Base-by-base conservation (phyloP, 2,113 vertebrate genomes). In the Gavialis gangeticus region DNA sequence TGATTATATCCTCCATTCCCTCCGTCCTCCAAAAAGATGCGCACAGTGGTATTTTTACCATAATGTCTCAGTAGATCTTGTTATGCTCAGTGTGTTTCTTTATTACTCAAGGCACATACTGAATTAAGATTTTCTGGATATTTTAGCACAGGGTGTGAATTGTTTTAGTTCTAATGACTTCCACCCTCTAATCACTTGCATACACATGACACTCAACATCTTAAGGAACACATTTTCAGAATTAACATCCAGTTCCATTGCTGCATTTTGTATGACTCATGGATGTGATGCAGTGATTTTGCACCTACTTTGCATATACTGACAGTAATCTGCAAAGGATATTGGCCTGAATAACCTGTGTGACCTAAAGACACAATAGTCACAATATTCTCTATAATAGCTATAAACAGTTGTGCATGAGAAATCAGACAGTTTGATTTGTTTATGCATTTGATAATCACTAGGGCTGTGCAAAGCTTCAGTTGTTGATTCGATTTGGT, bases 11-110 rank as follows among this genome's bases (percentile, higher is more conserved):
- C 22, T 6, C 46, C 5, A 2, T 83, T 79, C 75, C 90, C 18
- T 90, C 79, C 62, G 55, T 11, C 73, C 77, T 75, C 88, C 78
- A 79, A 34, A 59, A 59, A 57, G 28, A 89, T 93, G 91, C 93
- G 80, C 90, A 71, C 67, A 84, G 77, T 91, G 87, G 10, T 56
- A 5, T 46, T 73, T 25, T 58, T 87, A 75, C 85, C 93, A 87
- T 93, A 85, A 85, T 57, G 67, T 19, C 69, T 73, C 6, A 37
- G 19, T 30, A 2, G 62, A 56, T 73, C 13, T 73, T 73, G 55
- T 37, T 77, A 12, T 84, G 95, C 75, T 13, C 87, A 88, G 73
- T 82, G 75, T 69, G 4, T 28, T 84, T 62, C 71, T 96, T 63
- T 6, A 37, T 30, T 10, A 27, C 84, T 84, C 58, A n/a, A 27